Conservation (phyloP, 1,140 invertebrate genomes). For the Drosophila kohkoa region DNA sequence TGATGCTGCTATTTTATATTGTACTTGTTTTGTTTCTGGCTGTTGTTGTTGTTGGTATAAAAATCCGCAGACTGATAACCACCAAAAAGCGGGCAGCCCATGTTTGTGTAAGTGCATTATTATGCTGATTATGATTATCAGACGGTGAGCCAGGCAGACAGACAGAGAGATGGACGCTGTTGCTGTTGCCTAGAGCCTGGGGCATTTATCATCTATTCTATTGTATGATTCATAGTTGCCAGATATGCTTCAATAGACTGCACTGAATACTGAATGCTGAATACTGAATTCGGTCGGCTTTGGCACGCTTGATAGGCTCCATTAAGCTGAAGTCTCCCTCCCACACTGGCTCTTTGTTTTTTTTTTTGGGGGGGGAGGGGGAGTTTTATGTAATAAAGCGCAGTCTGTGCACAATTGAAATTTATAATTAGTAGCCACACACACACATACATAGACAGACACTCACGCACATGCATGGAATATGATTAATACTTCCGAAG, state of each 20-base stretch:
- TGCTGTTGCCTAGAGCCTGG: neutral
- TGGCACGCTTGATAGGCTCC: slow-evolving; percentile 65
- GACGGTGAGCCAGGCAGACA: slow-evolving; percentile 29
- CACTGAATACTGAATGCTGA: slow-evolving; percentile 37
- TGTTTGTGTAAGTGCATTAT: slow-evolving; percentile 66
- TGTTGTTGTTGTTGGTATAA: slow-evolving; percentile 28
- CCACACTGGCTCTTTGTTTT: neutral
- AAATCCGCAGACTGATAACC: slow-evolving; percentile 62
- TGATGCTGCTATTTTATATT: neutral
- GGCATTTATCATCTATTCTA: slow-evolving; percentile 34
- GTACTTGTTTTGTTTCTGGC: too few relatives aligned
- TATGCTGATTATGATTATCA: slow-evolving; percentile 76
- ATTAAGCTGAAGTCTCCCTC: slow-evolving; percentile 26
- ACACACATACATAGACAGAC: slow-evolving; percentile 31
- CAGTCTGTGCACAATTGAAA: slow-evolving; percentile 78
- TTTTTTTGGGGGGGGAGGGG: neutral
- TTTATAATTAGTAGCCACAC: slow-evolving; percentile 77
- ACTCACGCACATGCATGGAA: slow-evolving; percentile 42
- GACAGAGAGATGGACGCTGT: too few relatives aligned
- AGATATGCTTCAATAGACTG: slow-evolving; percentile 62
- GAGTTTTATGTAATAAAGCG: slow-evolving; percentile 58
- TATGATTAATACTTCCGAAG: slow-evolving; percentile 82
- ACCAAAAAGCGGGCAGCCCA: slow-evolving; percentile 11
- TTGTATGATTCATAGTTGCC: slow-evolving; percentile 70
- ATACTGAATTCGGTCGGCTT: slow-evolving; percentile 44